phyloP scores from a whole-genome alignment of 2,113 vertebrate genomes.

The Anolis sagrei region DNA sequence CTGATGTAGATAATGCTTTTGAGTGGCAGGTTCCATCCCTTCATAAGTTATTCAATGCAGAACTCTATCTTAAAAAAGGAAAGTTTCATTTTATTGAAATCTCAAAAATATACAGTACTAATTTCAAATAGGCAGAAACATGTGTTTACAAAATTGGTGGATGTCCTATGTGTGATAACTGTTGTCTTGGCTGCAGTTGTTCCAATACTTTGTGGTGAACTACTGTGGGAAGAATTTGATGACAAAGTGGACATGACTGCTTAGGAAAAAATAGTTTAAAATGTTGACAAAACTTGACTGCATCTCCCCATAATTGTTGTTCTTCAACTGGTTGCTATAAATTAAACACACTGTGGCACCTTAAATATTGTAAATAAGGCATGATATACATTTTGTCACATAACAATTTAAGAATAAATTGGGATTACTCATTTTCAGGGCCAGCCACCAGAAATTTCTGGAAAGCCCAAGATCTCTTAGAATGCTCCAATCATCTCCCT shows the following conservation, averaged over 20 bases:
- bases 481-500: background rate
- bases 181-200: background rate
- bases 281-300: background rate
- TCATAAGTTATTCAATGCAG: background rate
- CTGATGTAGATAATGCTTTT: background rate
- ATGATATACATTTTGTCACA: background rate
- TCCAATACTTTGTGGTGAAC: background rate
- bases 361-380: background rate
- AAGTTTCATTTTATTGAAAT: background rate
- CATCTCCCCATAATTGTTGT: background rate
- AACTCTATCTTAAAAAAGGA: background rate
- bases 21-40: background rate
- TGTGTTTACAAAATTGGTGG: background rate
- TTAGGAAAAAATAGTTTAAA: background rate
- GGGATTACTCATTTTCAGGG: background rate
- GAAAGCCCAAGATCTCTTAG: background rate
- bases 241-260: background rate
- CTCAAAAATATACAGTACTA: background rate
- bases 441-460: background rate
- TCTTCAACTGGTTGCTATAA: background rate
- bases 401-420: background rate
- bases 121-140: background rate
- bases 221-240: background rate
- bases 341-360: background rate
- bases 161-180: background rate